Conservation (phyloP, 1,140 invertebrate species). For the Bombus vancouverensis region DNA sequence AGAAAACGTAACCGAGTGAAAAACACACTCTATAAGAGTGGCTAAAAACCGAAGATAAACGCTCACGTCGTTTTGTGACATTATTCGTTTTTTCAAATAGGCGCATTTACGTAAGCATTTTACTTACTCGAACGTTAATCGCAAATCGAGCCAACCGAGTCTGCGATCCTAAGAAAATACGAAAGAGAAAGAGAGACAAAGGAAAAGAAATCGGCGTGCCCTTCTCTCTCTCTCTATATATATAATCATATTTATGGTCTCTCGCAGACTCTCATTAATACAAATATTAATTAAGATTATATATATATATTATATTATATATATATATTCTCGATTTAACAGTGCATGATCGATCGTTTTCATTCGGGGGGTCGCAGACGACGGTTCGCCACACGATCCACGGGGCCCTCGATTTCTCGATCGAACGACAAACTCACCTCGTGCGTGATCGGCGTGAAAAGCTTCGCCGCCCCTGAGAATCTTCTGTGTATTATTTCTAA, state of each 20-base stretch:
- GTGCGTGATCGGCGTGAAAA: slow-evolving; percentile 48
- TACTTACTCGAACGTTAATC: slow-evolving; percentile 43
- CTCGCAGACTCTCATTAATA: slow-evolving; percentile 55
- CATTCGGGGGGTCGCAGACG: slow-evolving; percentile 39
- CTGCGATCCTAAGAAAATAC: slow-evolving; percentile 39
- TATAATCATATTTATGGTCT: slow-evolving; percentile 47
- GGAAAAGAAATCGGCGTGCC: background rate
- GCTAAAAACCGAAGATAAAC: slow-evolving; percentile 21
- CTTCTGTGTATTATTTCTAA: slow-evolving; percentile 66
- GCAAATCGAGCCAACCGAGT: slow-evolving; percentile 51
- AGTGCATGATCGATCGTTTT: slow-evolving; percentile 27
- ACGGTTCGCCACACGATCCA: slow-evolving; percentile 45
- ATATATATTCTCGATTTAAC: slow-evolving; percentile 33
- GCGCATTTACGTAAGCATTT: slow-evolving; percentile 64
- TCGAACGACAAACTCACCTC: slow-evolving; percentile 35
- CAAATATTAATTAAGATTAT: slow-evolving; percentile 59
- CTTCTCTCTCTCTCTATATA: background rate
- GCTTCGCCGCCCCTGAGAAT: slow-evolving; percentile 52
- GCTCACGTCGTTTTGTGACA: slow-evolving; percentile 49
- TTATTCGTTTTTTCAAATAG: slow-evolving; percentile 46
- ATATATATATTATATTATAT: background rate
- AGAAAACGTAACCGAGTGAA: background rate
- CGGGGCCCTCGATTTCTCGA: slow-evolving; percentile 45
- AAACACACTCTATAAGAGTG: background rate
- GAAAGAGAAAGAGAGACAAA: background rate